phyloP scores from a whole-genome alignment of 1,140 invertebrate genomes.

The Listronotus oregonensis region DNA sequence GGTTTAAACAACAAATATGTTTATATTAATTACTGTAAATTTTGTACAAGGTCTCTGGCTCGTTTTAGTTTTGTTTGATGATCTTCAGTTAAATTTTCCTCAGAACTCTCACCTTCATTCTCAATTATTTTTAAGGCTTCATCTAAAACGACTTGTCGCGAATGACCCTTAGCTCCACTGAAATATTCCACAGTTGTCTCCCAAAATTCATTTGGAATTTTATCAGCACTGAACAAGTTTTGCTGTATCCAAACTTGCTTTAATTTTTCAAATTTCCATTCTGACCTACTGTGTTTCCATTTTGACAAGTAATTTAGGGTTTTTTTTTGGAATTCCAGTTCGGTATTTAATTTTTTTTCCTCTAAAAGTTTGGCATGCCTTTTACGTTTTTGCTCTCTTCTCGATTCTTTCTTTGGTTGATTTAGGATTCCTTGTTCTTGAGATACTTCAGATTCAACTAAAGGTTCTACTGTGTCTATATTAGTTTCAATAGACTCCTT shows the following conservation, averaged over 20 bases:
- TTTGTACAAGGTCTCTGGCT: conserved; percentile 48
- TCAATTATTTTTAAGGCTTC: conserved; percentile 69
- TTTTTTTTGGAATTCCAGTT: conserved; percentile 48
- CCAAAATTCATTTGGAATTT: conserved; percentile 66
- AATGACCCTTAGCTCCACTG: conserved; percentile 67
- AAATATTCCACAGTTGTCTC: conserved; percentile 72
- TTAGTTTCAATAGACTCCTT: conserved; percentile 5
- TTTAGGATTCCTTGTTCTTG: conserved; percentile 8
- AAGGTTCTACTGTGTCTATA: conserved; percentile 11
- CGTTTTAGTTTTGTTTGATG: conserved; percentile 46
- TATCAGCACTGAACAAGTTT: conserved; percentile 65
- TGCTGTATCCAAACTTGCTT: conserved; percentile 75
- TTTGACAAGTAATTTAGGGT: conserved; percentile 64
- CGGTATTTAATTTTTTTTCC: conserved; percentile 45
- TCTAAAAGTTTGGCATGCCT: conserved; percentile 42
- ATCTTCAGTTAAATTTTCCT: conserved; percentile 37
- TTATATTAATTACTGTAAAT: conserved; percentile 44
- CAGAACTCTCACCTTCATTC: conserved; percentile 62
- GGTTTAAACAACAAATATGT: neutral
- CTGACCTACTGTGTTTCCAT: conserved; percentile 70
- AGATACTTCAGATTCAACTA: neutral
- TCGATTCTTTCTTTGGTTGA: conserved; percentile 42
- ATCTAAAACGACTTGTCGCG: conserved; percentile 63
- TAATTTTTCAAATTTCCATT: conserved; percentile 80
- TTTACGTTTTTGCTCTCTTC: conserved; percentile 41